phyloP scores from a whole-genome alignment of 2,797 vertebrate genomes.

The Sebastes paucispinis region DNA sequence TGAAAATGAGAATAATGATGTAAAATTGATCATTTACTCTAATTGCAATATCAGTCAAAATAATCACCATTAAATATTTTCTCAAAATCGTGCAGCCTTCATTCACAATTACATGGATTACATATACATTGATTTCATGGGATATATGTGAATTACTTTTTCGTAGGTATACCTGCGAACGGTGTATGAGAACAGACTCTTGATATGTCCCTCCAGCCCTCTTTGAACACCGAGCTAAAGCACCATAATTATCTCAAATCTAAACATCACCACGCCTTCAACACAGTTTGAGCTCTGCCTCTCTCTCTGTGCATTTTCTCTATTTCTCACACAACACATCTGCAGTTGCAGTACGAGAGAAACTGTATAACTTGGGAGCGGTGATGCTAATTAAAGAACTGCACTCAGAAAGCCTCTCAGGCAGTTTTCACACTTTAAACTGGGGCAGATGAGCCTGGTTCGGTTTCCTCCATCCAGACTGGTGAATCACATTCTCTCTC shows the following conservation, averaged over 20 bases:
- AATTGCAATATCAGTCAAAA: too few relatives aligned
- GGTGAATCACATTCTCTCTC: background rate
- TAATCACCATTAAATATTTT: too few relatives aligned
- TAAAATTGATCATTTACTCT: too few relatives aligned
- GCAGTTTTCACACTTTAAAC: constrained; percentile 44
- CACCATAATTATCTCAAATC: background rate
- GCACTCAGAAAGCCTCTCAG: constrained; percentile 32
- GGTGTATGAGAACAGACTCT: background rate
- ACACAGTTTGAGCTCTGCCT: background rate
- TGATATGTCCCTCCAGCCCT: background rate
- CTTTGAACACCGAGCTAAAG: background rate
- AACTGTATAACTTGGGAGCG: background rate
- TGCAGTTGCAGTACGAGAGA: constrained; percentile 27
- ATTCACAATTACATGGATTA: too few relatives aligned
- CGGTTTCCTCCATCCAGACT: background rate
- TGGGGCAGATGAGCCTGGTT: background rate
- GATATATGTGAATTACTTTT: too few relatives aligned
- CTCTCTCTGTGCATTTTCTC: background rate
- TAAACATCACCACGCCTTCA: background rate
- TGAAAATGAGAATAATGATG: too few relatives aligned
- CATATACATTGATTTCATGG: too few relatives aligned
- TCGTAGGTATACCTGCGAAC: too few relatives aligned
- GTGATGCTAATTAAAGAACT: constrained; percentile 44
- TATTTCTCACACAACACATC: constrained; percentile 32
- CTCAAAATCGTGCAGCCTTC: background rate